These are phyloP conservation scores for Ceratosolen solmsi DNA, from an alignment of 1,140 invertebrate genomes.

Conservation along the genomic window DNA sequence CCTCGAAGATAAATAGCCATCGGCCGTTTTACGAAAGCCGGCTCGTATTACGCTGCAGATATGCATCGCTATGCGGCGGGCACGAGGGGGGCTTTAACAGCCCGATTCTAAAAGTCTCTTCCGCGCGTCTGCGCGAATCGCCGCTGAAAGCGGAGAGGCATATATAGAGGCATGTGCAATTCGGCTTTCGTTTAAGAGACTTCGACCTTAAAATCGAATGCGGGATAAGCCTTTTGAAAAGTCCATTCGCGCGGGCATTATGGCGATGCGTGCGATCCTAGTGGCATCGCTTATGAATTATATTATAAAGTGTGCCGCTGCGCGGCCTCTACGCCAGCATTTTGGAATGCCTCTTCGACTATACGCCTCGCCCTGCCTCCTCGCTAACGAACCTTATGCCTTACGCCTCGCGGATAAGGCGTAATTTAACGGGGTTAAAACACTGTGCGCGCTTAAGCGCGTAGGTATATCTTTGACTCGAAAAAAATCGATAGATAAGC, in stretches of 20 bases:
- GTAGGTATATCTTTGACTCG: not conserved
- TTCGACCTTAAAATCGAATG: no score
- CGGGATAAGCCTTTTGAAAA: not conserved
- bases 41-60: slow-evolving; percentile 49
- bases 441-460: not conserved
- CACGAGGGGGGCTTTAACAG: slow-evolving; percentile 17
- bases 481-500: no score
- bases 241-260: not conserved
- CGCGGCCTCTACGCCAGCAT: no score
- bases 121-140: no score
- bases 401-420: not conserved
- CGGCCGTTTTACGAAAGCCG: slow-evolving; percentile 48
- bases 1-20: slow-evolving; percentile 48
- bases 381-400: not conserved
- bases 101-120: slow-evolving; percentile 32
- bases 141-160: no score
- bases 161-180: no score
- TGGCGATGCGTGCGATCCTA: no score
- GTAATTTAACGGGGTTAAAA: not conserved
- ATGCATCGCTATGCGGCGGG: slow-evolving; percentile 44
- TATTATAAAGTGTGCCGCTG: no score
- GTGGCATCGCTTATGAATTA: not conserved
- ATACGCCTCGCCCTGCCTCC: not conserved
- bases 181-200: no score
- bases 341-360: not conserved